These are phyloP conservation scores for Tyto alba DNA, from an alignment of 2,113 vertebrate genomes.

Conservation along the genomic window DNA sequence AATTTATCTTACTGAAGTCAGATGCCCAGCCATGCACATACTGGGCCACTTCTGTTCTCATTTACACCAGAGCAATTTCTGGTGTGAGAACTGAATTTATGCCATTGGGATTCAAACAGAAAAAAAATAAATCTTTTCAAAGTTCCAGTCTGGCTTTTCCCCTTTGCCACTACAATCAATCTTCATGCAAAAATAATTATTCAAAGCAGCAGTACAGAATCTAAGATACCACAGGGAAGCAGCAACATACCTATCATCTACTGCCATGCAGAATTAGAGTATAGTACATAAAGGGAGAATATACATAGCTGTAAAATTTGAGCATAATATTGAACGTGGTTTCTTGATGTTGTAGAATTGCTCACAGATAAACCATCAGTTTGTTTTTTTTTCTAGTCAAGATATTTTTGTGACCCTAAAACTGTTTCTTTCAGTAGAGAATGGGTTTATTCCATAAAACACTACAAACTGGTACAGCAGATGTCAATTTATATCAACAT, in stretches of 20 bases:
- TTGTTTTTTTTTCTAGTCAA: not conserved
- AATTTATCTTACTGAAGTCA: not conserved
- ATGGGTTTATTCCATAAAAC: not conserved
- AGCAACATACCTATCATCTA: rapidly evolving
- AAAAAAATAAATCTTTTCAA: rapidly evolving
- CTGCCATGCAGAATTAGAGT: not conserved
- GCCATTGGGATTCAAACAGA: not conserved
- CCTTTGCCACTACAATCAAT: not conserved
- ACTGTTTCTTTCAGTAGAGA: not conserved
- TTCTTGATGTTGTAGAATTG: not conserved
- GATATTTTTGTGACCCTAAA: not conserved
- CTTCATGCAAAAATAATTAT: not conserved
- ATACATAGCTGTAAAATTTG: not conserved
- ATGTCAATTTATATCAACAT: slow-evolving; percentile 26
- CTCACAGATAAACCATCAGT: not conserved
- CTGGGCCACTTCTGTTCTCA: not conserved
- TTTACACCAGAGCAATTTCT: not conserved
- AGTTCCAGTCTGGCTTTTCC: not conserved
- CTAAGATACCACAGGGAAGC: not conserved
- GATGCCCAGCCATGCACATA: not conserved
- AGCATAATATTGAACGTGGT: not conserved
- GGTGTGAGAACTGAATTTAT: not conserved
- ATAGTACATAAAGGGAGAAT: not conserved
- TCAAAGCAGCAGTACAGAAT: not conserved
- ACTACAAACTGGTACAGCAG: not conserved